Conservation (phyloP, 2,797 vertebrate species). For the Darevskia mixta region DNA sequence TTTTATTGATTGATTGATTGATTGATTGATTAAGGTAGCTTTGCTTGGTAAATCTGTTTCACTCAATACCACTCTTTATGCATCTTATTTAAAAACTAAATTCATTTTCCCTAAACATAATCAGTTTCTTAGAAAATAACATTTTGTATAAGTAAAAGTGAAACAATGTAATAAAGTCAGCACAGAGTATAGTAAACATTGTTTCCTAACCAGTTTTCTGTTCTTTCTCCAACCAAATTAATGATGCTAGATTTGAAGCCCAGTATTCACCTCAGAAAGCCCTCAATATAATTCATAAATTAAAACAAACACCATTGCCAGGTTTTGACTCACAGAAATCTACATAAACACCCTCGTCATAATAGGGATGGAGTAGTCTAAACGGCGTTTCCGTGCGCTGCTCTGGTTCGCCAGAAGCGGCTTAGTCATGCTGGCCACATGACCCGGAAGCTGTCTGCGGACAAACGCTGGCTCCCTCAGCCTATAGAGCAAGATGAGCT, state of each 20-base stretch:
- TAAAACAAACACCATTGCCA: background rate
- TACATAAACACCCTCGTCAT: background rate
- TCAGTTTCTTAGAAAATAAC: background rate
- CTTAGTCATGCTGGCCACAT: no score
- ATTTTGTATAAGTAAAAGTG: background rate
- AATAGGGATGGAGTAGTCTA: background rate
- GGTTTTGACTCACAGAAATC: background rate
- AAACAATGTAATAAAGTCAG: constrained; percentile 25
- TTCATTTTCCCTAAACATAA: background rate
- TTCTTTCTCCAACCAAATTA: constrained; percentile 16
- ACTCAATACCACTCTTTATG: background rate
- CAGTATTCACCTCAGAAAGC: background rate
- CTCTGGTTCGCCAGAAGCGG: no score
- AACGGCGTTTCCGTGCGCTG: no score
- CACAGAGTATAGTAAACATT: background rate
- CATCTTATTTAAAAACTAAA: constrained; percentile 5
- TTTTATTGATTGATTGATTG: background rate
- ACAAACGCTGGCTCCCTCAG: no score
- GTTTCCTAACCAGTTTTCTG: constrained; percentile 23
- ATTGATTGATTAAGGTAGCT: constrained; percentile 1
- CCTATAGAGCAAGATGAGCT: no score
- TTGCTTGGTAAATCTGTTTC: background rate
- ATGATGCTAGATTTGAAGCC: background rate
- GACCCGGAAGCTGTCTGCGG: no score
- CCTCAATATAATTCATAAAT: background rate